Conservation (phyloP, 2,888 invertebrate species). For the Dorcus hopei region DNA sequence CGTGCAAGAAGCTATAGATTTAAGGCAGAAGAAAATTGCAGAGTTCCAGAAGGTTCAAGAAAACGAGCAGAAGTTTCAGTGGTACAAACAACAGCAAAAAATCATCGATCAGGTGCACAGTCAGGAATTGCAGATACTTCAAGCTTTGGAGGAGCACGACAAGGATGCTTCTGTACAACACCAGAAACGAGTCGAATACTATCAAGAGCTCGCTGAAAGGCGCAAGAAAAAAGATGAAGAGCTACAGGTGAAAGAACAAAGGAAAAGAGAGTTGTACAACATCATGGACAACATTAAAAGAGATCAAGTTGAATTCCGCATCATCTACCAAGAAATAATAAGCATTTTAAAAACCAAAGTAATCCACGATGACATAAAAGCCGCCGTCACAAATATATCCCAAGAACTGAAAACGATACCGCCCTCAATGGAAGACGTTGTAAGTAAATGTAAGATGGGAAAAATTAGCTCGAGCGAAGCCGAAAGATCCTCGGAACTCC, state of each 20-base stretch:
- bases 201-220: constrained; percentile 46
- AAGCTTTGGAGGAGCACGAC: constrained; percentile 54
- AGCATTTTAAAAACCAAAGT: constrained; percentile 41
- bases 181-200: constrained; percentile 51
- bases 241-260: constrained; percentile 50
- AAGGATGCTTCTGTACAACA: constrained; percentile 54
- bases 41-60: constrained; percentile 39
- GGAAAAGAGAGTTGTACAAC: constrained; percentile 29
- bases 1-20: constrained; percentile 41
- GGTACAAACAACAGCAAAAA: constrained; percentile 41
- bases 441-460: constrained; percentile 51
- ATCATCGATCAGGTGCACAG: constrained; percentile 48
- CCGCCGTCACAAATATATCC: constrained; percentile 44
- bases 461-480: constrained; percentile 54
- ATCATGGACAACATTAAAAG: constrained; percentile 55
- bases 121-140: constrained; percentile 50
- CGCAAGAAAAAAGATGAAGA: constrained; percentile 54
- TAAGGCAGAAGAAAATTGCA: constrained; percentile 42
- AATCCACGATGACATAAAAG: constrained; percentile 23
- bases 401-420: constrained; percentile 48
- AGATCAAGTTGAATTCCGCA: constrained; percentile 56
- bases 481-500: constrained; percentile 30
- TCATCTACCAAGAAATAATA: constrained; percentile 56
- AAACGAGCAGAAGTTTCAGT: constrained; percentile 33
- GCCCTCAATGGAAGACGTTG: constrained; percentile 49